Evolutionary conservation across 2,888 invertebrate species (phyloP).

Genomic region (Embidobia sp.): DNA sequence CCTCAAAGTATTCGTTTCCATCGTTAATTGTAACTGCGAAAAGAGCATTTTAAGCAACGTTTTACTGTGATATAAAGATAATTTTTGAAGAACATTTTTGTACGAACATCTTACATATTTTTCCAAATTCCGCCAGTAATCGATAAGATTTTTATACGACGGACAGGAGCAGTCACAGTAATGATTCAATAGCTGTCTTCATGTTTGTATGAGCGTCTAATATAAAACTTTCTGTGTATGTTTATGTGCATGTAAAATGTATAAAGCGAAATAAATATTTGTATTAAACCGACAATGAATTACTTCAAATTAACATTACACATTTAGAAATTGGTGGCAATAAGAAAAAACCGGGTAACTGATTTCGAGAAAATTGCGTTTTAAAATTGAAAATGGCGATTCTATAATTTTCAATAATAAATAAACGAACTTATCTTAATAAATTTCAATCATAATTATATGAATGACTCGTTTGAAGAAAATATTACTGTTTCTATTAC

Average conservation of each 20-base stretch:
- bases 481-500: no score
- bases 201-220: conserved; percentile 14
- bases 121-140: conserved; percentile 26
- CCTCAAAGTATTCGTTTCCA: conserved; percentile 15
- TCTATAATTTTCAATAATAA: no score
- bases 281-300: no score
- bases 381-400: no score
- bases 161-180: not conserved
- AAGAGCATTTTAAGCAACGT: conserved; percentile 35
- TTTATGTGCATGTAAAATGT: conserved; percentile 16
- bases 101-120: conserved; percentile 20
- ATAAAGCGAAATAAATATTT: conserved; percentile 25
- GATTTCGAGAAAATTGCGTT: no score
- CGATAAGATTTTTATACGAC: conserved; percentile 17
- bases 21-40: conserved; percentile 13
- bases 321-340: no score
- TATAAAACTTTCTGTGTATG: conserved; percentile 2
- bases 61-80: conserved; percentile 42
- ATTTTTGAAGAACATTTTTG: conserved; percentile 29
- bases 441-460: no score
- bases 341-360: no score
- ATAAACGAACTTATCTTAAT: no score
- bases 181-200: not conserved
- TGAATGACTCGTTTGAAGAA: no score
- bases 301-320: no score